A percentile compares a stretch with the other conserved stretches of the same genome.
phyloP scores from a whole-genome alignment of 1,140 invertebrate species.

The Diplogasteroides magnus region DNA sequence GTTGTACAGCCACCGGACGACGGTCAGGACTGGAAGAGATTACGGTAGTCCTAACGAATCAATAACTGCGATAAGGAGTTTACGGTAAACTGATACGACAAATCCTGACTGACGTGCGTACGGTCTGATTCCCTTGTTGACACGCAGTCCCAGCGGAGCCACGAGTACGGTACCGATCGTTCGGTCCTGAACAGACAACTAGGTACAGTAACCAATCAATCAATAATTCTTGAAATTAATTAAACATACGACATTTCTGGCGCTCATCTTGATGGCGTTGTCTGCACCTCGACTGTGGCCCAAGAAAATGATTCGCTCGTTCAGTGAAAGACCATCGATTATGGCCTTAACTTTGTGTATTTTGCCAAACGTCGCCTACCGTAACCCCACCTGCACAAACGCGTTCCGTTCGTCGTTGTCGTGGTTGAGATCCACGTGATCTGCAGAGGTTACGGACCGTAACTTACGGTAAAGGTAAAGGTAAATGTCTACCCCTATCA shows the following conservation, averaged over 20 bases:
- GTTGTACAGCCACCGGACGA: background rate
- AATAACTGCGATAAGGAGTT: no score
- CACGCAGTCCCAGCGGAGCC: slow-evolving; percentile 26
- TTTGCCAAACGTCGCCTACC: background rate
- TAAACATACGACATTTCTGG: background rate
- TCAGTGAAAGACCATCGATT: no score
- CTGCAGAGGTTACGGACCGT: no score
- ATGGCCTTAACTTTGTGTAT: no score
- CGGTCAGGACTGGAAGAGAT: background rate
- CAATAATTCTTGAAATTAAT: background rate
- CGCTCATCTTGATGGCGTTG: slow-evolving; percentile 27
- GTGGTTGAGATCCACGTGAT: slow-evolving; percentile 18
- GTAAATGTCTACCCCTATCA: no score
- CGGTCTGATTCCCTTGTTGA: slow-evolving; percentile 24
- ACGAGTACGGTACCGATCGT: no score
- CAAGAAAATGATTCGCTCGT: slow-evolving; percentile 22
- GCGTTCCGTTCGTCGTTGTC: slow-evolving; percentile 27
- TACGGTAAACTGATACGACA: no score
- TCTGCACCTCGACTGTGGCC: slow-evolving; percentile 35
- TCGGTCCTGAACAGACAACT: no score
- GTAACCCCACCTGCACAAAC: slow-evolving; percentile 24
- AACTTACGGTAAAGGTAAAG: background rate
- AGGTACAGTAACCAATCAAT: no score
- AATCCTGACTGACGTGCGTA: no score
- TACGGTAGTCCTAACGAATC: no score